Evolutionary conservation across 92 coral and sea anemone genomes (phyloP).

Genomic region (Epizoanthus illoricatus): DNA sequence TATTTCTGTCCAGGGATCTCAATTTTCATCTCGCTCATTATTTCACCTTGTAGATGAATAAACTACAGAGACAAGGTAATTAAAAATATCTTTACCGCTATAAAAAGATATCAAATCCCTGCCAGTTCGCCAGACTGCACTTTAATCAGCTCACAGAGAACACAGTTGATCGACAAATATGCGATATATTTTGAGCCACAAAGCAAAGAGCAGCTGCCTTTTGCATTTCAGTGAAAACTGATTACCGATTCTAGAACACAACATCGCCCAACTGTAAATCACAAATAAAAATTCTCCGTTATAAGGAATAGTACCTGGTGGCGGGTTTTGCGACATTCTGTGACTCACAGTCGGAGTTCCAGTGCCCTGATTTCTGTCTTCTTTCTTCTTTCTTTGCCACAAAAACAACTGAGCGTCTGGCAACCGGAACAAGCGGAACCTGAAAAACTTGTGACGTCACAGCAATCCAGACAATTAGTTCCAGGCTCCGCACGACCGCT

Average conservation of each 20-base stretch:
- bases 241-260: background rate
- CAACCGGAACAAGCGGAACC: constrained; percentile 28
- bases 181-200: constrained; percentile 6
- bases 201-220: constrained; percentile 33
- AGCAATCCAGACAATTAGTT: background rate
- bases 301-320: constrained; percentile 1
- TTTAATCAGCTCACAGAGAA: background rate
- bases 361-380: constrained; percentile 3
- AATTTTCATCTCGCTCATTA: background rate
- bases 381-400: constrained; percentile 13
- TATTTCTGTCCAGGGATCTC: background rate
- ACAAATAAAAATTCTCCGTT: background rate
- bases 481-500: too few species aligned
- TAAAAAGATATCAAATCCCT: background rate
- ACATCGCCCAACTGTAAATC: background rate
- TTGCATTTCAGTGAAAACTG: constrained; percentile 24
- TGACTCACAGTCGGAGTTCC: constrained; percentile 9
- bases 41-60: background rate
- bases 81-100: background rate
- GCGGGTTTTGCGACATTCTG: constrained; percentile 25
- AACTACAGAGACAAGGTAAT: background rate
- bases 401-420: constrained; percentile 26
- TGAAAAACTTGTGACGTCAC: constrained; percentile 15
- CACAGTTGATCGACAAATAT: constrained; percentile 9
- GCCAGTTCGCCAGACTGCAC: background rate